A percentile compares a stretch with the other conserved stretches of the same genome.
phyloP scores from a whole-genome alignment of 1,140 invertebrate genomes.

The Helicoverpa armigera region DNA sequence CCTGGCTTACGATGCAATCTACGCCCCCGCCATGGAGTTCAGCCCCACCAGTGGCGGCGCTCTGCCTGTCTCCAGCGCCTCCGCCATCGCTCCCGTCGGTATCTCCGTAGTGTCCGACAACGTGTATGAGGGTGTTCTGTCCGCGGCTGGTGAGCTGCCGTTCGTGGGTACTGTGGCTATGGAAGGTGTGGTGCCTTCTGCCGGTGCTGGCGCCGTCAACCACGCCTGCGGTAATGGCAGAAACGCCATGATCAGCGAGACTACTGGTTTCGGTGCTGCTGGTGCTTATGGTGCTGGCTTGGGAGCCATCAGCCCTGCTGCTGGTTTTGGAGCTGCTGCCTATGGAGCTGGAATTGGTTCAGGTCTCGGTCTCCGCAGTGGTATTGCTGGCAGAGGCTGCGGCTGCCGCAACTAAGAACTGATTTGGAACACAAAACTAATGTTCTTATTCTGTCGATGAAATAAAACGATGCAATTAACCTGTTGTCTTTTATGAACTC shows the following conservation, averaged over 20 bases:
- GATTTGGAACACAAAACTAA: no score
- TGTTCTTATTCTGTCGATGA: no score
- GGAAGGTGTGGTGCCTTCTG: constrained; percentile 62
- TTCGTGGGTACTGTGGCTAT: constrained; percentile 61
- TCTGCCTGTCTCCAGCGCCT: constrained; percentile 53
- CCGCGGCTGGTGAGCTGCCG: constrained; percentile 45
- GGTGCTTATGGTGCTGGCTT: not conserved
- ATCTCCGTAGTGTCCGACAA: constrained; percentile 62
- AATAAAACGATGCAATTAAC: no score
- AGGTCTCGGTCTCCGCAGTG: not conserved
- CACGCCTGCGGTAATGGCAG: constrained; percentile 45
- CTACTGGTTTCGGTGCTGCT: constrained; percentile 21
- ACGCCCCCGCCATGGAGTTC: constrained; percentile 9
- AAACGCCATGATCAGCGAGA: constrained; percentile 53
- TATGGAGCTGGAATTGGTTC: not conserved
- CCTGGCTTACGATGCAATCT: not conserved
- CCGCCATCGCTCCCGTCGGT: constrained; percentile 57
- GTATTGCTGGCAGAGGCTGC: not conserved
- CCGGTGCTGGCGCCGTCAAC: constrained; percentile 50
- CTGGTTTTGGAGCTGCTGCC: not conserved
- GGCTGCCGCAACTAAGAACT: no score
- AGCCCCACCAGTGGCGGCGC: constrained; percentile 48
- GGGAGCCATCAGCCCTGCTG: constrained; percentile 1
- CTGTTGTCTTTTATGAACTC: no score
- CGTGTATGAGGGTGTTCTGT: constrained; percentile 56